Evolutionary conservation across 2,797 vertebrate genomes (phyloP), one percentile per base, ranked within the genome.

Genomic region (Denticeps clupeoides): DNA sequence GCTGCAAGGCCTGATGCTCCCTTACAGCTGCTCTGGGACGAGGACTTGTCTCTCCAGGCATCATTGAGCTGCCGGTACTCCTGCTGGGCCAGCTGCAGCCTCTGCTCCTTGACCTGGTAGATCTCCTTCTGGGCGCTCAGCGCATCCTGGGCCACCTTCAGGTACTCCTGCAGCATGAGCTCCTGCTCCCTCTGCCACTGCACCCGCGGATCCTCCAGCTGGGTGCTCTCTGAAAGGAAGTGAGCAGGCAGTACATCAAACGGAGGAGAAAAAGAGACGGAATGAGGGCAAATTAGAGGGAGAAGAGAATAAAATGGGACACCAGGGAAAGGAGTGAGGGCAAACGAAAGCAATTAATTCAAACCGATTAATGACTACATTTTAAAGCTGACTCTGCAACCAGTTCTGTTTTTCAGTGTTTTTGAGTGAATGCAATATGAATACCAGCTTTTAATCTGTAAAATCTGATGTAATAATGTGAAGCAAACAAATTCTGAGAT

Each of bases 141-240:
- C 0, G 94, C 90, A 33, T 98, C 90, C 50, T 87, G 81, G 47
- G 93, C 93, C 71, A 93, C 86, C 7, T 83, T 71, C 58, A 98
- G 86, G 67, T 98, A 98, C 49, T 95, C 91, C 64, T 87, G 89
- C 67, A 98, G 77, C 94, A 98, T 98, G 60, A 81, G 75, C 68
- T 98, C 90, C 79, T 98, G 94, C 62, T 94, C 91, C 61, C 77
- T 79, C 70, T 94, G 83, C 93, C 93, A 98, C 38, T 95, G 93
- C 21, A 85, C 88, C 38, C 94, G 86, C 0, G 94, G 94, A 73
- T 98, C 94, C 74, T 96, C 91, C 59, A 98, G 86, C 82, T 98
- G 94, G 16, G 93, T 98, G 18, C 88, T 88, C 81, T 98, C 93
- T 97, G 73, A 29, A n/a, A 9, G 5, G 31, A 22, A 25, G 11